Conservation (phyloP, 2,113 vertebrate genomes). For the Halichoerus grypus region DNA sequence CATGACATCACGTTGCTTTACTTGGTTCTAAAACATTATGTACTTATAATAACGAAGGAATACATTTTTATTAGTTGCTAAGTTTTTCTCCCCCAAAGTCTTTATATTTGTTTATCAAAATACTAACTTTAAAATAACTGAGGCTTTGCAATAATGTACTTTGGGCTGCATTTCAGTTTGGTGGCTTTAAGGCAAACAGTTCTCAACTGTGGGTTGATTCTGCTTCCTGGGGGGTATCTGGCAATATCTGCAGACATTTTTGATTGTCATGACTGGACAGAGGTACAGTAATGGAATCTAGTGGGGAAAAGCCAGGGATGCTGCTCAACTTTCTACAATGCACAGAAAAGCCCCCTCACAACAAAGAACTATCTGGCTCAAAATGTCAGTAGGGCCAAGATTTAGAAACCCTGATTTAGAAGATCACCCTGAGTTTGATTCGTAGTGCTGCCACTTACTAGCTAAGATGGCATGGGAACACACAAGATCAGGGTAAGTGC, state of each 20-base stretch:
- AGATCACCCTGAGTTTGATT: not conserved
- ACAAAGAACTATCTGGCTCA: not conserved
- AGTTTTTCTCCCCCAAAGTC: not conserved
- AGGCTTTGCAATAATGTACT: not conserved
- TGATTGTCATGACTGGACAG: not conserved
- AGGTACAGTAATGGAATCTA: not conserved
- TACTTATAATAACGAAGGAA: not conserved
- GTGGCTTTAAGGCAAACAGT: not conserved
- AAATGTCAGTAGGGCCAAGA: not conserved
- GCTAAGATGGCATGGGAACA: not conserved
- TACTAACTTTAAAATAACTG: not conserved
- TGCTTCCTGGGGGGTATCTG: not conserved
- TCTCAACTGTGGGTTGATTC: not conserved
- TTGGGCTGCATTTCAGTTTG: not conserved
- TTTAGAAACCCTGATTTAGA: not conserved
- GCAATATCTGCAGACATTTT: not conserved
- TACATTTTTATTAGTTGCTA: not conserved
- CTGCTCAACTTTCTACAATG: not conserved
- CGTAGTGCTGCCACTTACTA: not conserved
- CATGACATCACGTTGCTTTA: not conserved
- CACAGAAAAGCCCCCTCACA: not conserved
- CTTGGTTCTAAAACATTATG: not conserved
- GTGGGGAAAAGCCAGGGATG: not conserved
- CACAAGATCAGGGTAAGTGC: too few relatives aligned
- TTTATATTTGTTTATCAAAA: not conserved